Evolutionary conservation across 2,797 vertebrate species (phyloP), one percentile per base, ranked within the genome.

Genomic region (Myotis myotis): DNA sequence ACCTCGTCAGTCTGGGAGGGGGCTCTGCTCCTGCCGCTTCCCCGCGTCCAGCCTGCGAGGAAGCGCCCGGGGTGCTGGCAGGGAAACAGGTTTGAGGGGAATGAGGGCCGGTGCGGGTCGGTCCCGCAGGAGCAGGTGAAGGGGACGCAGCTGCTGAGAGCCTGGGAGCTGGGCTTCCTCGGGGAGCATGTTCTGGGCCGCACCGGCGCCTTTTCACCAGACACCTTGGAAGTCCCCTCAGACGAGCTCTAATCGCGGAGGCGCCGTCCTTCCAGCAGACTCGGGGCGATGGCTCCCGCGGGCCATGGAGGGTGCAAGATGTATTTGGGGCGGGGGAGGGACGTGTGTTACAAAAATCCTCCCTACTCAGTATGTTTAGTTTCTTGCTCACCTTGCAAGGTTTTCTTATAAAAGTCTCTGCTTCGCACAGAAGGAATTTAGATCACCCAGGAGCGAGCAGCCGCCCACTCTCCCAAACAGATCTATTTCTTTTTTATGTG

Each of bases 381-480:
- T 47, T 86, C 66, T 64, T 12, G 3, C 17, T 30, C 70, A 28
- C 55, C 81, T 88, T 36, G 71, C 28, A 25, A 0, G 62, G 41
- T 81, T 66, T 76, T 25, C 79, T 89, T 49, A 7, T 22, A 51
- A 41, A 64, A 78, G 30, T 11, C 87, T 78, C 79, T 6, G 4
- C 70, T 66, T 76, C 17, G 62, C 95, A 30, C 84, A 82, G 84
- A 81, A 93, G 85, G 68, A 89, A 72, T 87, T 93, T 60, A 83
- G 92, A 72, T 95, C 49, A 78, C 53, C 66, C 75, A 5, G 28
- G 49, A 76, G 70, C 8, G 0, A 13, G 57, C 22, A 12, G 72
- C 57, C 38, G 20, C 51, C 80, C 30, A 0, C 51, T 47, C 81
- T 68, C 74, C 68, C 90, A 51, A 55, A 53, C 49, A 3, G 2